Percentiles rank a stretch among this genome's conserved stretches.
Evolutionary conservation across 2,888 invertebrate species (phyloP).

Genomic region (Drosophila glabriapex): DNA sequence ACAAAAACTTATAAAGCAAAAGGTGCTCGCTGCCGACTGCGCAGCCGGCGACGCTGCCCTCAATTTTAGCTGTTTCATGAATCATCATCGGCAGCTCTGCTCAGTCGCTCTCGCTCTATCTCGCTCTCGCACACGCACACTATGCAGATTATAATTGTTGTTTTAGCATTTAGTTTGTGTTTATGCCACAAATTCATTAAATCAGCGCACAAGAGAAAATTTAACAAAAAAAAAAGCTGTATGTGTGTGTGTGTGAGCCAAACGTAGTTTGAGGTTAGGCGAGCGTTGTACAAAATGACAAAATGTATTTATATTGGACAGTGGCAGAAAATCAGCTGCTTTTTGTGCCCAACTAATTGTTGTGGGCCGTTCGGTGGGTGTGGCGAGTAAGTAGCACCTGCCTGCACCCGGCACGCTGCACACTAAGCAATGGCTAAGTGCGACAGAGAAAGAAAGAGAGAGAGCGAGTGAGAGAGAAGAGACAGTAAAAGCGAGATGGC

Average conservation of each 20-base stretch:
- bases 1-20: constrained; percentile 60
- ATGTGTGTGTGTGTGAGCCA: constrained; percentile 29
- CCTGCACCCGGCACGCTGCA: constrained; percentile 18
- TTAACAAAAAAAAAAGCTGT: constrained; percentile 25
- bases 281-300: constrained; percentile 42
- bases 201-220: constrained; percentile 42
- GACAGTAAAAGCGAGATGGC: constrained; percentile 14
- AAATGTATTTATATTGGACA: constrained; percentile 49
- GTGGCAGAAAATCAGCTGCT: constrained; percentile 61
- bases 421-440: neutral
- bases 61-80: constrained; percentile 49
- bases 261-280: constrained; percentile 66
- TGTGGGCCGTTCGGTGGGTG: constrained; percentile 17
- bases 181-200: constrained; percentile 51
- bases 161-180: constrained; percentile 33
- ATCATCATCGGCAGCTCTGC: constrained; percentile 40
- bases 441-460: neutral
- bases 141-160: constrained; percentile 20
- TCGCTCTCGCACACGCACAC: constrained; percentile 3
- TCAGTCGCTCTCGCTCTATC: constrained; percentile 11
- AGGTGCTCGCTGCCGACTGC: constrained; percentile 52
- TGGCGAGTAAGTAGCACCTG: constrained; percentile 23
- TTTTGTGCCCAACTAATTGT: neutral
- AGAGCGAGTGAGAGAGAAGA: neutral
- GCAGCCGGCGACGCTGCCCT: constrained; percentile 46